Percentiles rank a stretch among this genome's conserved stretches.
Conservation (phyloP, 2,113 vertebrate genomes). For the Esox niger region DNA sequence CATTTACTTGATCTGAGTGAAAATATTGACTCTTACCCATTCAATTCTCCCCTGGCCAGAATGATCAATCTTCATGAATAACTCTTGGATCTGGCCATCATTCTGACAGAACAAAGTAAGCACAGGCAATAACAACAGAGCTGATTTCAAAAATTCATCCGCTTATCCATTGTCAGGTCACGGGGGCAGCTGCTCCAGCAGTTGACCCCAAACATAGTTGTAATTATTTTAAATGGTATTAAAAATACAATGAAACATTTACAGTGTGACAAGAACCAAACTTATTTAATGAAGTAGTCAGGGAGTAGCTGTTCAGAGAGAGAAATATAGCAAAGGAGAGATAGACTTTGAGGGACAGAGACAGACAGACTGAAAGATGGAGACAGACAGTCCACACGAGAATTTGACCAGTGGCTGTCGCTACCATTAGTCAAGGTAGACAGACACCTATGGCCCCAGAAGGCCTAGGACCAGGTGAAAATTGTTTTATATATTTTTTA, state of each 20-base stretch:
- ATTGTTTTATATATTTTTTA: too few relatives aligned
- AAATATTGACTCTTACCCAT: conserved; percentile 59
- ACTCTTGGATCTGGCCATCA: conserved; percentile 67
- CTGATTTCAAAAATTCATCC: conserved; percentile 3
- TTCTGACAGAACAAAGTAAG: conserved; percentile 62
- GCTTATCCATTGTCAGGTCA: too few relatives aligned
- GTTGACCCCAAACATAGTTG: too few relatives aligned
- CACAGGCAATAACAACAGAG: not conserved
- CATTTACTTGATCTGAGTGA: conserved; percentile 18
- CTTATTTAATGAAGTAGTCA: not conserved
- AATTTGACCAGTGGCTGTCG: too few relatives aligned
- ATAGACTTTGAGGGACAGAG: not conserved
- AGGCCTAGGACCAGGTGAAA: too few relatives aligned
- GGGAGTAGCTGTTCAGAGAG: not conserved
- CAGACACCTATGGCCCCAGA: too few relatives aligned
- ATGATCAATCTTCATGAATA: conserved; percentile 78
- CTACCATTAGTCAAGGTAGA: too few relatives aligned
- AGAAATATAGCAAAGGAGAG: conserved; percentile 1
- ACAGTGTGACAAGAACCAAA: conserved; percentile 8
- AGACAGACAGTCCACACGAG: too few relatives aligned
- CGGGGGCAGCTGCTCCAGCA: too few relatives aligned
- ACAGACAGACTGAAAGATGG: not conserved
- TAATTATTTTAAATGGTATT: not conserved
- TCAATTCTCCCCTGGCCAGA: conserved; percentile 68
- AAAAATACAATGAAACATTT: conserved; percentile 14